phyloP scores from a whole-genome alignment of 2,888 invertebrate genomes.

The Dryocosmus kuriphilus region DNA sequence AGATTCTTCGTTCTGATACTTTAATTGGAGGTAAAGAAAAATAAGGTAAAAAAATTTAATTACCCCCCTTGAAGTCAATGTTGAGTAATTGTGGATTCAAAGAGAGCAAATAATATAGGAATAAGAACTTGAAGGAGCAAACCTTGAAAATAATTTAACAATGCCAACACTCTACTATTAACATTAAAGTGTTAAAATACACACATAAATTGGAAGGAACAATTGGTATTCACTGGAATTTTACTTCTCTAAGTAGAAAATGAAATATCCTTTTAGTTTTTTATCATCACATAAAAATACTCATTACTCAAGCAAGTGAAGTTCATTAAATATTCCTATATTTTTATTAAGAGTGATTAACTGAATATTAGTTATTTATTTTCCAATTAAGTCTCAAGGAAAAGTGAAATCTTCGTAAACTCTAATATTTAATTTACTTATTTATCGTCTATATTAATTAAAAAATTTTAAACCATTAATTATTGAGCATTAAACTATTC shows the following conservation, averaged over 20 bases:
- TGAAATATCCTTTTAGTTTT: neutral
- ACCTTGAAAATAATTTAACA: constrained; percentile 6
- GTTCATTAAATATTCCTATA: constrained; percentile 27
- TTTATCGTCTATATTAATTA: too few species aligned
- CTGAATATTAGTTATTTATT: neutral
- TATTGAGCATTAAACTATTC: too few species aligned
- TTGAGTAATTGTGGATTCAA: constrained; percentile 1
- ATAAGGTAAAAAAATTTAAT: neutral
- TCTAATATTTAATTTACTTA: neutral
- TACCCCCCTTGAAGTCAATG: neutral
- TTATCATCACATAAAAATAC: constrained; percentile 18
- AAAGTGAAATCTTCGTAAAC: neutral
- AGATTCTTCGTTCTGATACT: neutral
- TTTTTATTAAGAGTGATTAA: neutral
- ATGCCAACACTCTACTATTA: neutral
- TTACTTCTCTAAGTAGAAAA: neutral
- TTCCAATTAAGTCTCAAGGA: constrained; percentile 22
- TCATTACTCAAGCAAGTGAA: constrained; percentile 6
- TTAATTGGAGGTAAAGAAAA: neutral
- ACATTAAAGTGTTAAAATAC: constrained; percentile 16
- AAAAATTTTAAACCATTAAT: too few species aligned
- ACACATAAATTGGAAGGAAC: neutral
- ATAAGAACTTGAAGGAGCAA: neutral
- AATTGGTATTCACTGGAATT: neutral
- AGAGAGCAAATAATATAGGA: neutral